A percentile compares a stretch with the other conserved stretches of the same genome.
Evolutionary conservation across 2,888 invertebrate species (phyloP).

Genomic region (Psylliodes chrysocephalus): DNA sequence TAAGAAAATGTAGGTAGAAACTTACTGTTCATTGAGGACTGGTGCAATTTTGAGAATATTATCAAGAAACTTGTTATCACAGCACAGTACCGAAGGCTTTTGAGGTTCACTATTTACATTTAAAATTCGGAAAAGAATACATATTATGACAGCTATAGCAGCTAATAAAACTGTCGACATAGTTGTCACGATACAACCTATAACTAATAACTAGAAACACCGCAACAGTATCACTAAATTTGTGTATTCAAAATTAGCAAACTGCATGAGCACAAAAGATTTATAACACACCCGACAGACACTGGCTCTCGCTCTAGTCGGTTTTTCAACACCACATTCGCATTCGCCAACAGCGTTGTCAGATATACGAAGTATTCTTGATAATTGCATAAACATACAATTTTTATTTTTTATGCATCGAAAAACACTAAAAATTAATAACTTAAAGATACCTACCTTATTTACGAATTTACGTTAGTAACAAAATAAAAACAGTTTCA

Average conservation of each 20-base stretch:
- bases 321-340: too few species aligned
- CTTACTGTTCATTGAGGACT: conserved; percentile 85
- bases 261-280: background rate
- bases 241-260: background rate
- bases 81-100: conserved; percentile 81
- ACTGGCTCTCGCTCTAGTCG: background rate
- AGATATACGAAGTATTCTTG: too few species aligned
- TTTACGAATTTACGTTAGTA: too few species aligned
- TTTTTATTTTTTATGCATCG: too few species aligned
- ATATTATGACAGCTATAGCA: conserved; percentile 82
- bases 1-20: too few species aligned
- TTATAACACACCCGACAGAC: background rate
- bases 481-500: too few species aligned
- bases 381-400: too few species aligned
- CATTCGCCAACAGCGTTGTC: too few species aligned
- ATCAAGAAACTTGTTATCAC: conserved; percentile 80
- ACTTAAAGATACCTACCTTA: too few species aligned
- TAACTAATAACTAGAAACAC: background rate
- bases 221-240: conserved; percentile 9
- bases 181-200: conserved; percentile 20
- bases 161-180: conserved; percentile 88
- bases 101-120: conserved; percentile 86
- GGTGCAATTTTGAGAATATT: conserved; percentile 83
- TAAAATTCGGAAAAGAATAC: conserved; percentile 83
- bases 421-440: too few species aligned